A percentile compares a stretch with the other conserved stretches of the same genome.
These are phyloP conservation scores for Brachystomella parvula DNA, from an alignment of 1,140 invertebrate genomes.

Conservation along the genomic window DNA sequence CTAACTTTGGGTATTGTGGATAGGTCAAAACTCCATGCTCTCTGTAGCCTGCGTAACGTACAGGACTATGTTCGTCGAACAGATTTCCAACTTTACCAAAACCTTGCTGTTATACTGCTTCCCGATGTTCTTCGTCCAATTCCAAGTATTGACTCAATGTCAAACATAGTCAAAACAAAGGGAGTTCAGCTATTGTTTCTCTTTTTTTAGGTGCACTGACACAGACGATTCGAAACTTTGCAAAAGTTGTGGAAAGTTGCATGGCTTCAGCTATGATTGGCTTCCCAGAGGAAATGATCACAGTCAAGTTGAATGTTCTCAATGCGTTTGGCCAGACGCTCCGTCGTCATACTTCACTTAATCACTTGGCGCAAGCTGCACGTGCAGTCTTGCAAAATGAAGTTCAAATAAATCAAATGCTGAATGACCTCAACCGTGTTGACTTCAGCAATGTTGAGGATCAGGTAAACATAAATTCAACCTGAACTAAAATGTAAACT, in stretches of 20 bases:
- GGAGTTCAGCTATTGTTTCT: background rate
- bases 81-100: conserved; percentile 92
- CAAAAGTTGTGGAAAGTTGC: conserved; percentile 82
- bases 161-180: background rate
- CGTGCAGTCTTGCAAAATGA: conserved; percentile 91
- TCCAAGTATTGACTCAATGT: conserved; percentile 69
- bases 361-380: conserved; percentile 93
- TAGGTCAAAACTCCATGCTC: conserved; percentile 53
- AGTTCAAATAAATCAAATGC: conserved; percentile 93
- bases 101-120: conserved; percentile 88
- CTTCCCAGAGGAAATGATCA: conserved; percentile 72
- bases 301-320: conserved; percentile 75
- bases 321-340: conserved; percentile 90
- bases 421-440: conserved; percentile 90
- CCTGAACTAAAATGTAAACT: no score
- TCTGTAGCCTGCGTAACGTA: conserved; percentile 54
- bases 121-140: conserved; percentile 92
- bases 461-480: conserved; percentile 47
- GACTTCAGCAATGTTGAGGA: conserved; percentile 95
- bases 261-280: conserved; percentile 76
- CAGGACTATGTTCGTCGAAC: conserved; percentile 66
- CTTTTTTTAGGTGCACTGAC: conserved; percentile 64
- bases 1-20: conserved; percentile 22
- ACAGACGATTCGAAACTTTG: conserved; percentile 87
- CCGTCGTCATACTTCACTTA: conserved; percentile 90